Percentiles rank a stretch among this genome's conserved stretches.
These are phyloP conservation scores for Labeo calbasu DNA, from an alignment of 2,797 vertebrate species.

Conservation along the genomic window DNA sequence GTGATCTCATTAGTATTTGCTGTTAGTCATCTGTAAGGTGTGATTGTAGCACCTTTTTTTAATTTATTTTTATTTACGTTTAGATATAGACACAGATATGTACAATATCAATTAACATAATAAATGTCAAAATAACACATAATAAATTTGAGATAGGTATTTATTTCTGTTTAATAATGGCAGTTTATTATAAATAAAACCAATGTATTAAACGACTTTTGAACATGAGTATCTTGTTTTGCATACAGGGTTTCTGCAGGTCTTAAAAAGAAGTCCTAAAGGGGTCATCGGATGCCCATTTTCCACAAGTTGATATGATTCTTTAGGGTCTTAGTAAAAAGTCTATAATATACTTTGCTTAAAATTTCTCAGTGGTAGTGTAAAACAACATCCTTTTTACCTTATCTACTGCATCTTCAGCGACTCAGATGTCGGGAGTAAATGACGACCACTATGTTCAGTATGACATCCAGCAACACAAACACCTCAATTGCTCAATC, in stretches of 20 bases:
- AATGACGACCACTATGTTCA: no score
- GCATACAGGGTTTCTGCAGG: not conserved
- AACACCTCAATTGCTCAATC: no score
- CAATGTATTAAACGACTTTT: not conserved
- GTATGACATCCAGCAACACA: no score
- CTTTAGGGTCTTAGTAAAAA: no score
- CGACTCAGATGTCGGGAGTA: no score
- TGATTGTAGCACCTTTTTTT: not conserved
- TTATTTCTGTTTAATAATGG: not conserved
- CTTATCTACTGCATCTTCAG: no score
- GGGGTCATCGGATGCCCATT: no score
- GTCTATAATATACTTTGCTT: no score
- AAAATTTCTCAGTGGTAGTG: no score
- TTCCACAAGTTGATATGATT: no score
- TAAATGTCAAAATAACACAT: not conserved
- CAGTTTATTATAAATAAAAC: not conserved
- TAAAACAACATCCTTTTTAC: no score
- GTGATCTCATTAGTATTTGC: not conserved
- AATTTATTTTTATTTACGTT: not conserved
- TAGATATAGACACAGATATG: not conserved
- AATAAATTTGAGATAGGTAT: not conserved
- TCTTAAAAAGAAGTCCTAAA: not conserved
- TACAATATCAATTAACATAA: not conserved
- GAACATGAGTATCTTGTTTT: not conserved
- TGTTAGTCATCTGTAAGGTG: not conserved